Base-by-base conservation (phyloP, 2,113 vertebrate species). In the Probosciger aterrimus region DNA sequence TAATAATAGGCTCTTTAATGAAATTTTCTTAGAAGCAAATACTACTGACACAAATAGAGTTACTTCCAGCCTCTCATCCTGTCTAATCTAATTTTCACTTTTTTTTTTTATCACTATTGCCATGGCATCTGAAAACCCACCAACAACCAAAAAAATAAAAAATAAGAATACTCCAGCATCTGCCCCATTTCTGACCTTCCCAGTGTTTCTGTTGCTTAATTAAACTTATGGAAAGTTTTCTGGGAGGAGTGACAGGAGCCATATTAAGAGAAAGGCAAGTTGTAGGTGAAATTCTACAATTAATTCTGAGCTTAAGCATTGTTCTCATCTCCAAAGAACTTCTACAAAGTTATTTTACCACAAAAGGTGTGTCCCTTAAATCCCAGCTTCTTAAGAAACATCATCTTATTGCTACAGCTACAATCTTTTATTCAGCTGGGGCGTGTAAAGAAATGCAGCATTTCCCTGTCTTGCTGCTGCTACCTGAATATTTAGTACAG, bases 201-300 rank as follows among this genome's bases (percentile, higher is more conserved):
- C 30, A 49, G 22, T 19, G 2, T 74, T 93, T 90, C 35, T 83
- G 41, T 75, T 88, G 7, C 60, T 83, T 86, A 92, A 92, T 90
- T 92, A 86, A 88, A 92, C 93, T 92, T 74, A 71, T 75, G 63
- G 65, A 80, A 68, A 65, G 60, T 81, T 94, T 94, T 94, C 62
- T 90, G 68, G 39, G 33, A 88, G 64, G 68, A 93, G 41, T 70
- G 75, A 88, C 60, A 93, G 80, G 70, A 93, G 8, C 71, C 33
- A 7, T 57, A 76, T 14, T 30, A 39, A 82, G 44, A 84, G 71
- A 92, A 88, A 90, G 24, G n/a, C 69, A 91, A 84, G 23, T 37
- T 73, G 30, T 53, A 37, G 68, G 60, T 50, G 62, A 75, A 86
- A 81, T 49, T 55, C 55, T 93, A 80, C n/a, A 22, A n/a, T 75